These are phyloP conservation scores for Oryzaephilus surinamensis DNA, from an alignment of 1,140 invertebrate species.

Conservation along the genomic window DNA sequence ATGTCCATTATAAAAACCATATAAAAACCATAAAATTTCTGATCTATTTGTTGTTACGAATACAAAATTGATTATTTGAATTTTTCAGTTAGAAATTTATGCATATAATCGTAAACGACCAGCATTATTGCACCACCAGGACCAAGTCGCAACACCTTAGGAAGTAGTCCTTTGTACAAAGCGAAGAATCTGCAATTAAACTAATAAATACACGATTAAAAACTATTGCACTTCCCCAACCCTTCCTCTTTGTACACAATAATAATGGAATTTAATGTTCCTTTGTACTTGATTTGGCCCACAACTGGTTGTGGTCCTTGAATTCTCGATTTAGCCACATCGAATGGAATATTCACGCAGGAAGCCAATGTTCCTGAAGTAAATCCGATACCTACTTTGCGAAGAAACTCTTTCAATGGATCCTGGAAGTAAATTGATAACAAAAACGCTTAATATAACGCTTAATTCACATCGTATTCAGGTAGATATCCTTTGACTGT, in stretches of 20 bases:
- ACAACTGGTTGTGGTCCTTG: constrained; percentile 77
- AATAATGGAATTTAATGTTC: constrained; percentile 60
- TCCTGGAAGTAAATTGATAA: constrained; percentile 43
- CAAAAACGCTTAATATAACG: not conserved
- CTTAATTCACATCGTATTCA: constrained; percentile 45
- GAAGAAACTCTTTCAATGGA: constrained; percentile 51
- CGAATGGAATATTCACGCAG: constrained; percentile 87
- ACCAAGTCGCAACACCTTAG: constrained; percentile 81
- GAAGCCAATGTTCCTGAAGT: constrained; percentile 73
- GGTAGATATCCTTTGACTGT: constrained; percentile 72
- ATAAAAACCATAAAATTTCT: not conserved
- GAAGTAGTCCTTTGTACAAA: constrained; percentile 82
- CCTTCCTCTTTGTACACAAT: constrained; percentile 79
- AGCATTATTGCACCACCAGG: constrained; percentile 88
- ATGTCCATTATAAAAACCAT: not conserved
- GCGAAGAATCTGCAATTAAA: constrained; percentile 58
- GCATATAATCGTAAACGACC: constrained; percentile 73
- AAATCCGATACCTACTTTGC: constrained; percentile 72
- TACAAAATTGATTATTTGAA: constrained; percentile 33
- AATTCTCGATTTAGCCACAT: constrained; percentile 90
- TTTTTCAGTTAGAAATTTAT: constrained; percentile 51
- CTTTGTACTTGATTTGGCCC: constrained; percentile 64
- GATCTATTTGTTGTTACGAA: not conserved
- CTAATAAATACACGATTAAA: not conserved
- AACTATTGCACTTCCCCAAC: no score